A percentile compares a stretch with the other conserved stretches of the same genome.
phyloP scores from a whole-genome alignment of 2,888 invertebrate species.

The Melinopterus prodromus region DNA sequence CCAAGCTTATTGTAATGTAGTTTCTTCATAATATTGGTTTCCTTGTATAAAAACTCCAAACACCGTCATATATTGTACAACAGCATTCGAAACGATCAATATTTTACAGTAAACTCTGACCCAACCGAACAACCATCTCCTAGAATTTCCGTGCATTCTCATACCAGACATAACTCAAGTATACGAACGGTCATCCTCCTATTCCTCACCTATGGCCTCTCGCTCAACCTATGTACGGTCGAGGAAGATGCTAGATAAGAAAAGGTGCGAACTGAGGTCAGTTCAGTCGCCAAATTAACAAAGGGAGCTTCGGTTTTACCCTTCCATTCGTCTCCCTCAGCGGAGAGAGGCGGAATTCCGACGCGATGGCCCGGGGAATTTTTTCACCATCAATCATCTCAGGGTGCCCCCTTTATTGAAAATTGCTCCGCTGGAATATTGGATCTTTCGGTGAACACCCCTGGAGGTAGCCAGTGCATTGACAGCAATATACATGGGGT shows the following conservation, averaged over 20 bases:
- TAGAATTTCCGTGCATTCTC: not conserved
- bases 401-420: slow-evolving; percentile 32
- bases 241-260: not conserved
- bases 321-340: not conserved
- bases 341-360: slow-evolving; percentile 8
- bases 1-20: too few relatives aligned
- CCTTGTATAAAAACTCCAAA: not conserved
- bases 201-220: not conserved
- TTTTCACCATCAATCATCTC: slow-evolving; percentile 35
- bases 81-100: not conserved
- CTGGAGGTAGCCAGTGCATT: not conserved
- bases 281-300: not conserved
- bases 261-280: not conserved
- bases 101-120: not conserved
- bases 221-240: not conserved
- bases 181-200: not conserved
- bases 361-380: not conserved
- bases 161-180: not conserved
- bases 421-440: slow-evolving; percentile 32
- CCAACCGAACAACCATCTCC: not conserved
- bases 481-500: slow-evolving; percentile 12
- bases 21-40: too few relatives aligned
- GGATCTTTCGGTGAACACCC: slow-evolving; percentile 20
- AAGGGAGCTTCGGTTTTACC: not conserved
- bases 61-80: not conserved